phyloP scores from a whole-genome alignment of 2,797 vertebrate genomes.

The Xiphorhynchus erythropygius region DNA sequence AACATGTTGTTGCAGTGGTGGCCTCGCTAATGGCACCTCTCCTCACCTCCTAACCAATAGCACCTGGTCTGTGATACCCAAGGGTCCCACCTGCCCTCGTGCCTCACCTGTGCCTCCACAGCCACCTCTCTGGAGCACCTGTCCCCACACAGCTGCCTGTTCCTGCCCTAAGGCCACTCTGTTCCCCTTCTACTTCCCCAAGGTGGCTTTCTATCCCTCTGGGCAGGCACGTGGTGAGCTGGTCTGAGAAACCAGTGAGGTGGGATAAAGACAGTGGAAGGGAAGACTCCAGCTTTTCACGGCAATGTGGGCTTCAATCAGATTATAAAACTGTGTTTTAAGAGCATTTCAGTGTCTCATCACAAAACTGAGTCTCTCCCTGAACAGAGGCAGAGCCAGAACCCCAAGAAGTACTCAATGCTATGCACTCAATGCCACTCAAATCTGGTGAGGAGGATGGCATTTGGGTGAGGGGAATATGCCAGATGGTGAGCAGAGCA shows the following conservation, averaged over 20 bases:
- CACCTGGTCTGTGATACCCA: too few relatives aligned
- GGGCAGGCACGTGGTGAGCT: fast-evolving
- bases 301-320: neutral
- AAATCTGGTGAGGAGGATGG: neutral
- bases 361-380: fast-evolving
- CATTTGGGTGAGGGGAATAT: neutral
- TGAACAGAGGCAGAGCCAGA: neutral
- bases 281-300: neutral
- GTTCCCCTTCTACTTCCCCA: neutral
- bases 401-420: neutral
- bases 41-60: neutral
- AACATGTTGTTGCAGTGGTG: fast-evolving
- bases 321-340: neutral
- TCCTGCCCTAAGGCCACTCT: neutral
- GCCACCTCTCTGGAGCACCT: neutral
- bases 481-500: neutral
- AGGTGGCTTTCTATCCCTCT: neutral
- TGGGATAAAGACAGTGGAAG: neutral
- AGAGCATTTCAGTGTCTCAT: neutral
- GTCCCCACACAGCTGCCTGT: too few relatives aligned
- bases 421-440: neutral
- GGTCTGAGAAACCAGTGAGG: neutral
- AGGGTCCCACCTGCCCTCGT: fast-evolving
- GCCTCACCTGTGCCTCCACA: neutral
- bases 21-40: neutral